Percentiles rank a stretch among this genome's conserved stretches.
phyloP scores from a whole-genome alignment of 2,113 vertebrate species.

The Pachyramphus minor region DNA sequence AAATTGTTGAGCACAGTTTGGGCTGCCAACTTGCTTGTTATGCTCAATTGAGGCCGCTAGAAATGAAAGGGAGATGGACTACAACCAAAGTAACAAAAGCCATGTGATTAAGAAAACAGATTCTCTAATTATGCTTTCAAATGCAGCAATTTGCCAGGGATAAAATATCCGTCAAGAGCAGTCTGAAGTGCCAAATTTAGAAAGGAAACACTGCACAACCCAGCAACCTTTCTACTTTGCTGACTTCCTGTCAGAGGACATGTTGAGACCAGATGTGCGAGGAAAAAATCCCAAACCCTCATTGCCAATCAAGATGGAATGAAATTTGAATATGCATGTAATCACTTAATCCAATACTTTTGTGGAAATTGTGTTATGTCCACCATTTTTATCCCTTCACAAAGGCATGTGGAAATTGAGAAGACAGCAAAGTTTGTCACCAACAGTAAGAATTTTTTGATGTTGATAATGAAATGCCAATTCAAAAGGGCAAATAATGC shows the following conservation, averaged over 20 bases:
- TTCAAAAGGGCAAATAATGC: background rate
- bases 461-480: background rate
- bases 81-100: conserved; percentile 78
- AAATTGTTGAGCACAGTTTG: conserved; percentile 48
- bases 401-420: conserved; percentile 40
- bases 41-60: conserved; percentile 64
- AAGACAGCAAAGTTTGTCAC: background rate
- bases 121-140: conserved; percentile 94
- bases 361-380: conserved; percentile 39
- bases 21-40: conserved; percentile 67
- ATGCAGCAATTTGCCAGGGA: conserved; percentile 91
- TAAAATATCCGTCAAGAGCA: conserved; percentile 96
- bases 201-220: conserved; percentile 88
- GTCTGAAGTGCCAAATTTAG: conserved; percentile 82
- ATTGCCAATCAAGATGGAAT: conserved; percentile 55
- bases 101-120: conserved; percentile 92
- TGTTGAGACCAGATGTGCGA: conserved; percentile 93
- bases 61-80: conserved; percentile 72
- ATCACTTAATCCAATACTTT: conserved; percentile 61
- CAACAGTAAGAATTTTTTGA: background rate
- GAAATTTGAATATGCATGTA: conserved; percentile 65
- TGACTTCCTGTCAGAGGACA: conserved; percentile 87
- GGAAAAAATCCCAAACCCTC: conserved; percentile 30
- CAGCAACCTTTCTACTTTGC: conserved; percentile 82
- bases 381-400: conserved; percentile 24